phyloP scores from a whole-genome alignment of 2,797 vertebrate species.

The Fringilla coelebs region DNA sequence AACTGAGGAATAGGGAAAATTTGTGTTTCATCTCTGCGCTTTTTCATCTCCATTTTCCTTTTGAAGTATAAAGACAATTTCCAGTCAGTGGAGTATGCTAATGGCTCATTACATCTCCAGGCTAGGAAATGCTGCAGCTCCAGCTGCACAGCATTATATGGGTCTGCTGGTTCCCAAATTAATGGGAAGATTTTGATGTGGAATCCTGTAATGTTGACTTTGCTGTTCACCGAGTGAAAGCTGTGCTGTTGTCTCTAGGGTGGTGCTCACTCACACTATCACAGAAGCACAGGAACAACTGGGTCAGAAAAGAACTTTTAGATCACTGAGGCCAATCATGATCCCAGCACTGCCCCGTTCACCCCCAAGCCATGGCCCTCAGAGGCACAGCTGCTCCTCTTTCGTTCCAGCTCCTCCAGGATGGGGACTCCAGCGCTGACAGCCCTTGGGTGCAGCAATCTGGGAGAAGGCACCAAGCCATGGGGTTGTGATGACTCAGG shows the following conservation, averaged over 20 bases:
- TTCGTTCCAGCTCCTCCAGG: not conserved
- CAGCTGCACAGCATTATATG: not conserved
- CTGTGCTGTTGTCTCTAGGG: not conserved
- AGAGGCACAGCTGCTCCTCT: not conserved
- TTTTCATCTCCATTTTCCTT: not conserved
- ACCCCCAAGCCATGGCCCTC: not conserved
- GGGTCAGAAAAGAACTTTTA: not conserved
- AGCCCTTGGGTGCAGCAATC: not conserved
- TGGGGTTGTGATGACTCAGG: fast-evolving
- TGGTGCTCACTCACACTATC: not conserved
- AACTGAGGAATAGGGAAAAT: not conserved
- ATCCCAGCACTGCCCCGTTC: not conserved
- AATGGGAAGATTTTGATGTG: not conserved
- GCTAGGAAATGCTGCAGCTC: not conserved
- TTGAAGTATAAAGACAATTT: not conserved
- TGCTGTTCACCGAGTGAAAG: not conserved
- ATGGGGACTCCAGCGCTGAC: too few species aligned
- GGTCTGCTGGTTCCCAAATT: not conserved
- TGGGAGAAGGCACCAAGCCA: not conserved
- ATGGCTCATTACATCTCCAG: not conserved
- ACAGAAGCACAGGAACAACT: not conserved
- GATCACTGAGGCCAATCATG: too few species aligned
- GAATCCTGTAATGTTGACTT: not conserved
- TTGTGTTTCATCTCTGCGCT: not conserved
- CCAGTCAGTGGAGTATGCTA: not conserved